Evolutionary conservation across 2,797 vertebrate species (phyloP).

Genomic region (Ctenochaetus hawaiiensis): DNA sequence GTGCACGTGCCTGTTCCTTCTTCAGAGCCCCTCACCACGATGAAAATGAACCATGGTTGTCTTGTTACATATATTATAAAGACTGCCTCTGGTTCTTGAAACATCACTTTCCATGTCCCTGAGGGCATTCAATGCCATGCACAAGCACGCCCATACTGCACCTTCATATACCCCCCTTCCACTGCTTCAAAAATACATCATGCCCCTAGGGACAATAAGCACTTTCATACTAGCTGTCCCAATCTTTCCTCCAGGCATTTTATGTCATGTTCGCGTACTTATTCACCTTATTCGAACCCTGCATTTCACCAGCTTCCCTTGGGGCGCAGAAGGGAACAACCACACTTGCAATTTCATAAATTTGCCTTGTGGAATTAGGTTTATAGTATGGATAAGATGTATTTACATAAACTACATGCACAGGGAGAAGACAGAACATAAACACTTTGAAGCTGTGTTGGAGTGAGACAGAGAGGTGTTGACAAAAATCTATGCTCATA

Average conservation of each 20-base stretch:
- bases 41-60: constrained; percentile 43
- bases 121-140: constrained; percentile 41
- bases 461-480: constrained; percentile 8
- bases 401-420: constrained; percentile 33
- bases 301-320: constrained; percentile 40
- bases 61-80: constrained; percentile 54
- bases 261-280: constrained; percentile 55
- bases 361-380: constrained; percentile 16
- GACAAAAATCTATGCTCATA: constrained; percentile 8
- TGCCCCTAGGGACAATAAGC: constrained; percentile 52
- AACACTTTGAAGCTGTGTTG: constrained; percentile 8
- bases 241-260: constrained; percentile 64
- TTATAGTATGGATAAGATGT: constrained; percentile 15
- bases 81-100: constrained; percentile 46
- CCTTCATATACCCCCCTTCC: constrained; percentile 31
- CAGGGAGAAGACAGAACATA: background rate
- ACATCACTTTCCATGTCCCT: constrained; percentile 45
- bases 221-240: constrained; percentile 51
- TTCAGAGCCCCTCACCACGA: constrained; percentile 12
- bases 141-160: constrained; percentile 22
- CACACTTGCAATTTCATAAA: constrained; percentile 35
- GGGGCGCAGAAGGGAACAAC: constrained; percentile 28
- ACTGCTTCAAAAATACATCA: constrained; percentile 46
- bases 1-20: constrained; percentile 8
- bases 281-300: constrained; percentile 59